Base-by-base conservation (phyloP, 1,140 invertebrate genomes). In the Zaprionus davidi region DNA sequence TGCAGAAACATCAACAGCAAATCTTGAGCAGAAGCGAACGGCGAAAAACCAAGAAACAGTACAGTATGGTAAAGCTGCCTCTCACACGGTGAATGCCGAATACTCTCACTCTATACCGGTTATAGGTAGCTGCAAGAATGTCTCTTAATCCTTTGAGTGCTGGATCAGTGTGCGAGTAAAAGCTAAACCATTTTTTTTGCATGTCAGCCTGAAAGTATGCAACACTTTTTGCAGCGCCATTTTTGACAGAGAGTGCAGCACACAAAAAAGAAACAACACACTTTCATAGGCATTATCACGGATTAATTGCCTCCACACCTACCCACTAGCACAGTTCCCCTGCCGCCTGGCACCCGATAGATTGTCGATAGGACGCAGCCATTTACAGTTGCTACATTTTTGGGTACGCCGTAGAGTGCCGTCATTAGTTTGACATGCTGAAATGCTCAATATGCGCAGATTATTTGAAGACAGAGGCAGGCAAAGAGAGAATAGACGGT, bases 1-100 rank as follows among this genome's bases (percentile, higher is more conserved):
- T 22, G 46, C 31, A 28, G 67, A 62, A 63, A 63, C 24, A 70
- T 62, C 58, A 72, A 57, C 70, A 41, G 56, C 63, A 17, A 31
- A 24, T 72, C 63, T 59, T 53, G 17, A 41, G 34, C 38, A 66
- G 55, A 36, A 41, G 15, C 11, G 36, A 26, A 49, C 41, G 44
- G 15, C 12, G 17, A 12, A n/a, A 36, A 22, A 11, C 22, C 36
- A 38, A 53, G 24, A 15, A 63, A 22, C 11, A 55, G 15, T 22
- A 38, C 11, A 5, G 12, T n/a, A n/a, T n/a, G n/a, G n/a, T 6
- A 28, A 20, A 26, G 26, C 58, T n/a, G 5, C 6, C 13, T 31
- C 15, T 17, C 3, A 2, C 17, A 26, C 24, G 17, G 0, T 20
- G 53, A 31, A 15, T 63, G 31, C 22, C 13, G 17, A 46, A 46